phyloP scores from a whole-genome alignment of 2,888 invertebrate species.

The Cyclophora albipunctata region DNA sequence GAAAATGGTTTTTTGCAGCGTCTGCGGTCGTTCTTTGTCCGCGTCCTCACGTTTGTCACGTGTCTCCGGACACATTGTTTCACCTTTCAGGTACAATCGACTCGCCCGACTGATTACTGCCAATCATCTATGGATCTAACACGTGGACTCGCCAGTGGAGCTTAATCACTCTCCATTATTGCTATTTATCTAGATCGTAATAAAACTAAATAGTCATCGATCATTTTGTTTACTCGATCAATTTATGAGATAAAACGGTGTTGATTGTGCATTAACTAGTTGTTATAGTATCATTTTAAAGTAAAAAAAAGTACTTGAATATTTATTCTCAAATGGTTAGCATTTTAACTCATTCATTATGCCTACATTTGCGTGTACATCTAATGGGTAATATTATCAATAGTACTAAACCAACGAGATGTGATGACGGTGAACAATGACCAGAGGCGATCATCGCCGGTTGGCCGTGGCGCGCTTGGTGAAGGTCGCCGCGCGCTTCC shows the following conservation, averaged over 20 bases:
- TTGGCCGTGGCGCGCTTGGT: constrained; percentile 60
- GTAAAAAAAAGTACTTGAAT: no score
- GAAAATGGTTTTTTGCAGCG: constrained; percentile 51
- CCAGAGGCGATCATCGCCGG: constrained; percentile 37
- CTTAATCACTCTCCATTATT: constrained; percentile 8
- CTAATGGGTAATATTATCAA: no score
- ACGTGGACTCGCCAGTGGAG: constrained; percentile 31
- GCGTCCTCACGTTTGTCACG: constrained; percentile 55
- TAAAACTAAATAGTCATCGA: background rate
- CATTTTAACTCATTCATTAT: no score
- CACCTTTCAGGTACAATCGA: constrained; percentile 43
- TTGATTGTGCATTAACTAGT: no score
- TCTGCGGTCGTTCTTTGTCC: constrained; percentile 48
- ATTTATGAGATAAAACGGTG: no score
- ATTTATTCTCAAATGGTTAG: no score
- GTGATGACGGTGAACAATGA: constrained; percentile 41
- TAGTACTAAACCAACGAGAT: constrained; percentile 16
- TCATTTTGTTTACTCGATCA: background rate
- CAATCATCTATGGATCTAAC: constrained; percentile 40
- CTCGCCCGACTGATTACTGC: constrained; percentile 50
- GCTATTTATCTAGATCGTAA: constrained; percentile 1
- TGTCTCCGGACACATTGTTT: constrained; percentile 46
- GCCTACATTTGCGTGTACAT: no score
- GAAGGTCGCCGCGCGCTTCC: constrained; percentile 67
- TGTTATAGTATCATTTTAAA: no score